Evolutionary conservation across 2,113 vertebrate genomes (phyloP).

Genomic region (Bucco capensis): DNA sequence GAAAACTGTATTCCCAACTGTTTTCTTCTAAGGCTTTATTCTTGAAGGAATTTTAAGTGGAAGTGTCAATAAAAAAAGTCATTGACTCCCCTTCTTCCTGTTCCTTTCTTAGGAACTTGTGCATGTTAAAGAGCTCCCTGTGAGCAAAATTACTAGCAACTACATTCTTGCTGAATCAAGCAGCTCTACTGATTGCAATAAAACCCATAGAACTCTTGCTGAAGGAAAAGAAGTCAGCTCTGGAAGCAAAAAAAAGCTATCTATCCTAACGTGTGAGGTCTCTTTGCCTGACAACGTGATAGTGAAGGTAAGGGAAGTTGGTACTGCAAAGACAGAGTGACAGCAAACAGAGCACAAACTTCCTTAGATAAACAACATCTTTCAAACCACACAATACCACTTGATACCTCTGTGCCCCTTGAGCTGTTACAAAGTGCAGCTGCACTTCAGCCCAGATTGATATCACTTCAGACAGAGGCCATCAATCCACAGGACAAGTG

Average conservation of each 20-base stretch:
- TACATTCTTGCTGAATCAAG: neutral
- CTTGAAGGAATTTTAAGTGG: neutral
- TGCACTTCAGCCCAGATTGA: slow-evolving; percentile 51
- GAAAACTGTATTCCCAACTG: neutral
- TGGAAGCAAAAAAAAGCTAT: slow-evolving; percentile 25
- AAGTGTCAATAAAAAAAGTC: neutral
- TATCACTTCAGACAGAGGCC: neutral
- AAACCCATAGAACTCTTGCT: neutral
- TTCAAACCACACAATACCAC: slow-evolving; percentile 32
- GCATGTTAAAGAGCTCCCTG: neutral
- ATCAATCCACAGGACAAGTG: slow-evolving; percentile 48
- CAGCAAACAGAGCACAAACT: slow-evolving; percentile 58
- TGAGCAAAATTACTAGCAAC: neutral
- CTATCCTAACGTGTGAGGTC: slow-evolving; percentile 22
- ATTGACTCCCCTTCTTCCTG: neutral
- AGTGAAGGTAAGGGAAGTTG: slow-evolving; percentile 6
- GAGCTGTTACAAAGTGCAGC: slow-evolving; percentile 60
- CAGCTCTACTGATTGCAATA: neutral
- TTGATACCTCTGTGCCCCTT: slow-evolving; percentile 47
- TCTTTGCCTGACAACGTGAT: neutral
- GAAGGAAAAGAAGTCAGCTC: neutral
- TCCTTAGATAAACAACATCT: slow-evolving; percentile 59
- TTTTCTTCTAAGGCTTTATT: neutral
- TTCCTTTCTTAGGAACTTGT: neutral
- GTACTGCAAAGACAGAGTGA: slow-evolving; percentile 38